Evolutionary conservation across 2,797 vertebrate species (phyloP).

Genomic region (Enoplosus armatus): DNA sequence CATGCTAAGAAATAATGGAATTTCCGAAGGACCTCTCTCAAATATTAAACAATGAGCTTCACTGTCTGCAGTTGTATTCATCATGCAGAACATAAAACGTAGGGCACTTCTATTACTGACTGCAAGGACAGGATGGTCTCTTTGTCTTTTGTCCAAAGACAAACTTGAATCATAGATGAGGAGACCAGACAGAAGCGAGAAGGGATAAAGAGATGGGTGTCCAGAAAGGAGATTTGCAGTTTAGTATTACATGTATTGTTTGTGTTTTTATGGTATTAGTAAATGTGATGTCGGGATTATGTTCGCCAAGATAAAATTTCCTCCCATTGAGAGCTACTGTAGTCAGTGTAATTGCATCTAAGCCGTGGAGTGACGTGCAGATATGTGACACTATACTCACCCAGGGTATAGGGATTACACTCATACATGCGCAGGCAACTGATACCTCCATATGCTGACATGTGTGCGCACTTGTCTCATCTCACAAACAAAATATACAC

Average conservation of each 20-base stretch:
- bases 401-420: slow-evolving; percentile 42
- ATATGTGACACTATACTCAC: slow-evolving; percentile 40
- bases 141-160: slow-evolving; percentile 47
- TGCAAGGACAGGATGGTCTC: slow-evolving; percentile 37
- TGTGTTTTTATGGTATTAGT: slow-evolving; percentile 36
- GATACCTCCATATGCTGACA: slow-evolving; percentile 13
- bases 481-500: background rate
- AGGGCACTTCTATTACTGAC: slow-evolving; percentile 40
- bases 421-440: slow-evolving; percentile 34
- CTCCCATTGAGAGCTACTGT: slow-evolving; percentile 23
- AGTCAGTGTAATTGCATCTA: slow-evolving; percentile 47
- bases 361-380: slow-evolving; percentile 34
- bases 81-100: background rate
- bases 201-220: slow-evolving; percentile 26
- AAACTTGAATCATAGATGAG: slow-evolving; percentile 46
- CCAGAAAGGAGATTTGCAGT: slow-evolving; percentile 39
- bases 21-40: background rate
- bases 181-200: slow-evolving; percentile 21
- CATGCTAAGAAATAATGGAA: background rate
- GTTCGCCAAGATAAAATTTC: slow-evolving; percentile 36
- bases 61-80: slow-evolving; percentile 15
- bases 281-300: slow-evolving; percentile 54
- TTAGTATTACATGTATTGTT: slow-evolving; percentile 36
- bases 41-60: slow-evolving; percentile 3
- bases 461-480: background rate